Base-by-base conservation (phyloP, 2,888 invertebrate species). In the Carpatolechia fugitivella region DNA sequence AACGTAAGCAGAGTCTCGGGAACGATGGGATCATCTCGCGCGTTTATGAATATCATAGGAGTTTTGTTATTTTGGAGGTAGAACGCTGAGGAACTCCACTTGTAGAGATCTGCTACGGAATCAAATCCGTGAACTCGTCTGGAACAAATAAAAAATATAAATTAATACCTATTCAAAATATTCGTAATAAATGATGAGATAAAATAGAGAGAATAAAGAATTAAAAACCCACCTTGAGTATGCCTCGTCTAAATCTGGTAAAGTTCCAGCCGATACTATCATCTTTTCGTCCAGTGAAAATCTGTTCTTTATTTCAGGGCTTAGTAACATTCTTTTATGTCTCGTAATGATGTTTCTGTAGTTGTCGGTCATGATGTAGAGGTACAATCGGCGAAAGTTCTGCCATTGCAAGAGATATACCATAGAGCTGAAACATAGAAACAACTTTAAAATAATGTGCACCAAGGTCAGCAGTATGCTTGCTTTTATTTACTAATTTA, bases 361-460 rank as follows among this genome's bases (percentile, higher is more conserved):
- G 80, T 97, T 97, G 79, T 97, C 97, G 0, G 98, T 97, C 95
- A 98, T 98, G 57, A 96, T 93, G 83, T 96, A 98, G 56, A 97
- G 90, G 83, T 98, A 98, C 72, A 96, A 93, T 1, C 98, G 94
- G 13, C 98, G 92, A 85, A 97, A 94, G 79, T 97, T 96, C 76
- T 95, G 94, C 97, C 97, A 98, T 76, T 96, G 94, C 33, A 96
- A 86, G 64, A 97, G 88, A 85, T 93, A 93, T 70, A 95, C 94
- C 74, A 96, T 95, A 51, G 95, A 95, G 74, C 97, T 97, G 82
- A 36, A 90, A 91, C 13, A 13, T 4, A 46, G 13, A 46, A n/a
- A 46, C 13, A 2, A 10, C 35, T 35, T 35, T 24, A 24, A 24
- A 4, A 24, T 24, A 24, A 24, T n/a, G n/a, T n/a, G n/a, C n/a